A percentile compares a stretch with the other conserved stretches of the same genome.
phyloP scores from a whole-genome alignment of 1,140 invertebrate species.

The Drosophila ogumai region DNA sequence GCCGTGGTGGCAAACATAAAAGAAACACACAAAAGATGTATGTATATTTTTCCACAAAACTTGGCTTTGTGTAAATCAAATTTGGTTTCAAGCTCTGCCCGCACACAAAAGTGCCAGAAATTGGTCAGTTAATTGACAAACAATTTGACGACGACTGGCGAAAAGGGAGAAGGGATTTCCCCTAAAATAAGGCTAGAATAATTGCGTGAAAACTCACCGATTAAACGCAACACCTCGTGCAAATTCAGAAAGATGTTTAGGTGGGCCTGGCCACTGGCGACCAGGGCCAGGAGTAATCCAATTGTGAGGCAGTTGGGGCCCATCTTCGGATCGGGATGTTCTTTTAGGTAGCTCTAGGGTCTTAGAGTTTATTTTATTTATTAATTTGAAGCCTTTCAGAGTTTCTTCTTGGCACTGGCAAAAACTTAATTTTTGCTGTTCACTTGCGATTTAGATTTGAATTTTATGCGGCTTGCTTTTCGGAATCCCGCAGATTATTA shows the following conservation, averaged over 20 bases:
- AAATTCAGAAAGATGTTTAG: slow-evolving; percentile 85
- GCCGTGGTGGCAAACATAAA: slow-evolving; percentile 1
- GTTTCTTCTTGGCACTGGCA: slow-evolving; percentile 40
- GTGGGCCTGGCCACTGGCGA: slow-evolving; percentile 66
- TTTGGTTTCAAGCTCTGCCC: slow-evolving; percentile 7
- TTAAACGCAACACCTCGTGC: slow-evolving; percentile 84
- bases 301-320: slow-evolving; percentile 65
- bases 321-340: slow-evolving; percentile 36
- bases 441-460: slow-evolving; percentile 22
- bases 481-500: slow-evolving; percentile 27
- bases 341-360: neutral
- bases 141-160: neutral
- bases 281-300: slow-evolving; percentile 76
- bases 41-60: neutral
- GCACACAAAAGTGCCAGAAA: slow-evolving; percentile 6
- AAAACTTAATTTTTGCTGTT: slow-evolving; percentile 29
- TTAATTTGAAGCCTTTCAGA: slow-evolving; percentile 15
- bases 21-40: neutral
- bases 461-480: slow-evolving; percentile 50
- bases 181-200: neutral
- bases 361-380: slow-evolving; percentile 4
- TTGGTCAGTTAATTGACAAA: slow-evolving; percentile 36
- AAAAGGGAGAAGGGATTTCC: neutral
- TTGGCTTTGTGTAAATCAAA: slow-evolving; percentile 33
- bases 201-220: slow-evolving; percentile 76